Evolutionary conservation across 2,113 vertebrate genomes (phyloP).

Genomic region (Electrona antarctica): DNA sequence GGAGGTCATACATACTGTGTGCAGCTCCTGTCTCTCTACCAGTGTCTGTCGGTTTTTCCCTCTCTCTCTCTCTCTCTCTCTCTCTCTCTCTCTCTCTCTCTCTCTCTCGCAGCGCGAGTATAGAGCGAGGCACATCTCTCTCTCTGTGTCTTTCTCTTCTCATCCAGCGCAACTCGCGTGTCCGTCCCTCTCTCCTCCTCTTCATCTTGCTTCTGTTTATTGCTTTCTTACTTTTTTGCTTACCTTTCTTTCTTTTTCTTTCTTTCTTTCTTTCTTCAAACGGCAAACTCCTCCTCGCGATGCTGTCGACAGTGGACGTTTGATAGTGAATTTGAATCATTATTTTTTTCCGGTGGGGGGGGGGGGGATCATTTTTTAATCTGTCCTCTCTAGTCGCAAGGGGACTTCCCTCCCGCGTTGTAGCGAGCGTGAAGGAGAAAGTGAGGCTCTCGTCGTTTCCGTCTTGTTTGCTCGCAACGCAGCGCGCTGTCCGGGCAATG

Average conservation of each 20-base stretch:
- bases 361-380: neutral
- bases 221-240: slow-evolving; percentile 53
- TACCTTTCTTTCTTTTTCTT: slow-evolving; percentile 59
- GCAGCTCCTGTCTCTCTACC: too few species aligned
- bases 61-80: slow-evolving; percentile 24
- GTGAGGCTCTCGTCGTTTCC: slow-evolving; percentile 61
- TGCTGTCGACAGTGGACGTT: slow-evolving; percentile 47
- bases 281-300: slow-evolving; percentile 30
- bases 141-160: slow-evolving; percentile 11
- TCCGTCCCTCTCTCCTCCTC: slow-evolving; percentile 41
- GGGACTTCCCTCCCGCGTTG: neutral
- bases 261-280: slow-evolving; percentile 37
- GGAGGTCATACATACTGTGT: too few species aligned
- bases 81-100: slow-evolving; percentile 7
- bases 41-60: neutral
- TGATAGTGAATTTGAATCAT: slow-evolving; percentile 49
- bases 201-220: slow-evolving; percentile 55
- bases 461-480: slow-evolving; percentile 38
- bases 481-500: neutral
- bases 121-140: slow-evolving; percentile 41
- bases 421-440: slow-evolving; percentile 69
- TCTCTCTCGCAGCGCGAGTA: slow-evolving; percentile 35
- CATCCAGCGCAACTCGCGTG: slow-evolving; percentile 46
- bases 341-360: slow-evolving; percentile 23
- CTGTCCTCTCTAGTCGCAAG: slow-evolving; percentile 5